Evolutionary conservation across 92 coral and sea anemone genomes (phyloP).

Genomic region (Parazoanthus atlanticus): DNA sequence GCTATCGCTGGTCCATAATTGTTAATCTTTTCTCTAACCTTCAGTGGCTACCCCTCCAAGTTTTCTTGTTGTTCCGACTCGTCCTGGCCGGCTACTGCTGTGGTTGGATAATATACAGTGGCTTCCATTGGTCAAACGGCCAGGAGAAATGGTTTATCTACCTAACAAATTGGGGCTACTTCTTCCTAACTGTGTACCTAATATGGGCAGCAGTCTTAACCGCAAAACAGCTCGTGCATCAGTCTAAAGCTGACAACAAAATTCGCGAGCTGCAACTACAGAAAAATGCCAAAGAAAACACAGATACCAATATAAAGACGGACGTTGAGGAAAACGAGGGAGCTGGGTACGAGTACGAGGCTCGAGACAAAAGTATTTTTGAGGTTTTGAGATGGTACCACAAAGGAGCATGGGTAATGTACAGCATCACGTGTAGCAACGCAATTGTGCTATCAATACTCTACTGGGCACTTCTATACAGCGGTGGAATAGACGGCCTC

Average conservation of each 20-base stretch:
- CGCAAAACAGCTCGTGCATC: conserved; percentile 40
- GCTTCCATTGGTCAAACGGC: conserved; percentile 67
- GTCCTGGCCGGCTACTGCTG: conserved; percentile 74
- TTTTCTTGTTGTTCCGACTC: conserved; percentile 61
- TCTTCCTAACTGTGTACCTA: conserved; percentile 66
- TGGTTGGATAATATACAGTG: conserved; percentile 87
- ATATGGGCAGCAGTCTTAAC: conserved; percentile 64
- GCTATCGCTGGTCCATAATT: too few relatives aligned
- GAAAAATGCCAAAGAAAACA: not conserved
- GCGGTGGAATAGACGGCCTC: conserved; percentile 44
- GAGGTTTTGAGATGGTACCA: conserved; percentile 75
- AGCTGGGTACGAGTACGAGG: conserved; percentile 35
- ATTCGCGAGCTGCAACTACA: conserved; percentile 33
- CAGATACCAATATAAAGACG: not conserved
- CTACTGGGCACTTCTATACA: conserved; percentile 75
- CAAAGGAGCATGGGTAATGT: conserved; percentile 78
- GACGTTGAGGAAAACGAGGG: not conserved
- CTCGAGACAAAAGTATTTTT: conserved; percentile 3
- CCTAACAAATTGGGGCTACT: conserved; percentile 90
- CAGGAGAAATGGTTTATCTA: conserved; percentile 89
- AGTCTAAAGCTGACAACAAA: not conserved
- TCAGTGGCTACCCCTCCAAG: conserved; percentile 70
- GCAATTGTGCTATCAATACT: conserved; percentile 63
- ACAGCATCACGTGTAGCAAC: conserved; percentile 59
- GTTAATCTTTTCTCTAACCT: not conserved